Evolutionary conservation across 2,888 invertebrate species (phyloP), one percentile per base, ranked within the genome.

Genomic region (Cryptus armator): DNA sequence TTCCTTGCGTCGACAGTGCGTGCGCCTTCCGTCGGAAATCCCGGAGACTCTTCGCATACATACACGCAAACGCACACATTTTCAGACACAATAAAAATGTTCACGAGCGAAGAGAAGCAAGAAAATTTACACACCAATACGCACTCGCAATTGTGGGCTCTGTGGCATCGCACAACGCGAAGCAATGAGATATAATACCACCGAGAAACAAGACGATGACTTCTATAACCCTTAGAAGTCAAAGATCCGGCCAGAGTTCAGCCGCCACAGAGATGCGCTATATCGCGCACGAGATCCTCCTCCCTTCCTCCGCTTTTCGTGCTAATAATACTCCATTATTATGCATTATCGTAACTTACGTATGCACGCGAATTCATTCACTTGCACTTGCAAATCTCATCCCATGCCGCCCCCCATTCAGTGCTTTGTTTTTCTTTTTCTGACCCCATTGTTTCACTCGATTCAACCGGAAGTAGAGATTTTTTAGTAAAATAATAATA

Each of bases 11-110:
- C 88, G 87, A 86, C 86, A 87, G 89, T 88, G 89, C 90, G 89
- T 90, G 86, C 84, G 86, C 72, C 85, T 87, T 87, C 85, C 89
- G 86, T 84, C 88, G 88, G 87, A 87, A 89, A 87, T 86, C 83
- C 81, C 79, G 75, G 72, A 75, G 85, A 85, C 85, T 82, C 76
- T 77, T 83, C 71, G 81, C 78, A 53, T 46, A 62, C 46, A 51
- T 19, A 10, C 0, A 79, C 19, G 44, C 32, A 70, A 37, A 56
- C 62, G 24, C 12, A 53, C 19, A 16, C 14, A 10, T 43, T 14
- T n/a, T 3, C 37, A 66, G 14, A 66, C 16, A 7, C 14, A 14
- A 67, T 72, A 16, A 59, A 46, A 32, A 24, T 51, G 48, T 66
- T 62, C 51, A 6, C 64, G 48, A 64, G 76, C n/a, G 14, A n/a